A percentile compares a stretch with the other conserved stretches of the same genome.
Conservation (phyloP, 2,797 vertebrate species). For the Mus minutoides region DNA sequence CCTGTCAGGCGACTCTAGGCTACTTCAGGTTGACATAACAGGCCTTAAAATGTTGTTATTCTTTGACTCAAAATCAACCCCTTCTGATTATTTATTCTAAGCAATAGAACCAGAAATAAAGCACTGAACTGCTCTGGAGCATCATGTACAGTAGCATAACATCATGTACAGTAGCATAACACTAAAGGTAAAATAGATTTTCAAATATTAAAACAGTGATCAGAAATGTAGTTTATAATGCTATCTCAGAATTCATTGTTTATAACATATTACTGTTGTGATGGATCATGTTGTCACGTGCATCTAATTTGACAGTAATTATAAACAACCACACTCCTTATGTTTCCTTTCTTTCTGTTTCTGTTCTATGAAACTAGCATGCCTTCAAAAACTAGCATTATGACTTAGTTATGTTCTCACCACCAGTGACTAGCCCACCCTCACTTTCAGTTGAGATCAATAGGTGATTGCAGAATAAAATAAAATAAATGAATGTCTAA, state of each 20-base stretch:
- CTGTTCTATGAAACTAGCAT: background rate
- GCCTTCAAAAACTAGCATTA: conserved; percentile 31
- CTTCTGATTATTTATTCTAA: background rate
- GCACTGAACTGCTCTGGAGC: background rate
- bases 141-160: background rate
- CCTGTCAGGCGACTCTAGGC: background rate
- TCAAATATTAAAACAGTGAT: background rate
- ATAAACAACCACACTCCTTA: background rate
- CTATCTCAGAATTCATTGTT: background rate
- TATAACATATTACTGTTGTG: background rate
- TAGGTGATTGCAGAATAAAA: conserved; percentile 13
- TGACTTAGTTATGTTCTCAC: conserved; percentile 49
- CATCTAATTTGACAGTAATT: background rate
- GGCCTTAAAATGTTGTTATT: background rate
- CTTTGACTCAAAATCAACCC: background rate
- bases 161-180: background rate
- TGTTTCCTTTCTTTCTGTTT: conserved; percentile 42
- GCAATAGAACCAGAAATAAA: background rate
- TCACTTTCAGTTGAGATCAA: conserved; percentile 3
- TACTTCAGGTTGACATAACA: background rate
- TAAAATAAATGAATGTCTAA: conserved; percentile 41
- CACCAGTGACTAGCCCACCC: background rate
- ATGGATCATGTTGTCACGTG: background rate
- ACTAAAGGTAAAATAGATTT: background rate
- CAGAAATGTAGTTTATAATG: background rate